These are phyloP conservation scores for Eumerus sabulonum DNA, from an alignment of 2,888 invertebrate genomes.

Conservation along the genomic window DNA sequence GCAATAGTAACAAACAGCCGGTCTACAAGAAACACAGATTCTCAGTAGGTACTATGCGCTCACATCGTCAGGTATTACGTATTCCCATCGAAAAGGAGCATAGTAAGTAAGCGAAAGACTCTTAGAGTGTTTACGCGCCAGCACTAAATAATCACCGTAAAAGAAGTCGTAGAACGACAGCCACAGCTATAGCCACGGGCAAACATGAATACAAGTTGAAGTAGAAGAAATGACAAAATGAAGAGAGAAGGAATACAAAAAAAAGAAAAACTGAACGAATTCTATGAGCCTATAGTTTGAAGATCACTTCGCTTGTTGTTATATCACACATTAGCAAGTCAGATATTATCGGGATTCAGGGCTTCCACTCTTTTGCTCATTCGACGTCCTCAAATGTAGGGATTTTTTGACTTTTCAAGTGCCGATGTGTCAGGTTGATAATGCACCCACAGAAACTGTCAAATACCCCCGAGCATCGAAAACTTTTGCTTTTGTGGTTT, in stretches of 20 bases:
- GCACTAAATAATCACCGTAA: conserved; percentile 61
- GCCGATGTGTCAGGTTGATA: conserved; percentile 53
- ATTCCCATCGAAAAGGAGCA: conserved; percentile 60
- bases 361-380: too few relatives aligned
- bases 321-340: conserved; percentile 60
- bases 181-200: neutral
- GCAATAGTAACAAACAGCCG: conserved; percentile 3
- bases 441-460: conserved; percentile 55
- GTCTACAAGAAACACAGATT: conserved; percentile 56
- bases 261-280: conserved; percentile 13
- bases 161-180: conserved; percentile 29
- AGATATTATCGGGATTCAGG: conserved; percentile 58
- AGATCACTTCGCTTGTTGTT: conserved; percentile 51
- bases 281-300: conserved; percentile 36
- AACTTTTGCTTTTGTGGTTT: too few relatives aligned
- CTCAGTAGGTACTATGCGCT: conserved; percentile 57
- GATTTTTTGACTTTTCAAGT: conserved; percentile 31
- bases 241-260: conserved; percentile 26
- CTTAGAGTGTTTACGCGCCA: conserved; percentile 63
- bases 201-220: neutral
- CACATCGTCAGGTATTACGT: conserved; percentile 55
- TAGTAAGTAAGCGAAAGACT: conserved; percentile 42
- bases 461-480: neutral
- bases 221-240: conserved; percentile 33
- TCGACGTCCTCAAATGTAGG: conserved; percentile 42